These are phyloP conservation scores for Pipa parva DNA, from an alignment of 2,113 vertebrate species.

Conservation along the genomic window DNA sequence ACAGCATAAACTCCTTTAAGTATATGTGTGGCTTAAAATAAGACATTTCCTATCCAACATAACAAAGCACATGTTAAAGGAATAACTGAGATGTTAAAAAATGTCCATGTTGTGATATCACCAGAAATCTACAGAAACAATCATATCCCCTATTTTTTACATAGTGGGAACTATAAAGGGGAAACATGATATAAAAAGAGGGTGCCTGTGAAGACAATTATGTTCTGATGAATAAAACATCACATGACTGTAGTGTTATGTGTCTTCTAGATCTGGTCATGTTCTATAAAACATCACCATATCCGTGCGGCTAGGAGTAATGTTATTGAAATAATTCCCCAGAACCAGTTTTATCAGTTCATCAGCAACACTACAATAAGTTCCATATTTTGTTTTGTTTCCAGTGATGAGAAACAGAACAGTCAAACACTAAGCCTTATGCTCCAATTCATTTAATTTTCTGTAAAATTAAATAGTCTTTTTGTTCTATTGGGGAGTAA, in stretches of 20 bases:
- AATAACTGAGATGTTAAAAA: conserved; percentile 21
- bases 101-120: not conserved
- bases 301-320: not conserved
- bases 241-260: not conserved
- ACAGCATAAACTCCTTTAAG: too few species aligned
- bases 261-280: not conserved
- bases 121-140: conserved; percentile 22
- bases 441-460: conserved; percentile 25
- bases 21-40: not conserved
- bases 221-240: conserved; percentile 15
- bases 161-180: conserved; percentile 9
- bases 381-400: conserved; percentile 47
- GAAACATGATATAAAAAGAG: conserved; percentile 30
- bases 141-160: conserved; percentile 10
- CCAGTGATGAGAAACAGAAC: conserved; percentile 51
- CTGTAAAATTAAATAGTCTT: conserved; percentile 28
- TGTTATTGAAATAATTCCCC: not conserved
- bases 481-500: conserved; percentile 11
- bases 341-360: conserved; percentile 19
- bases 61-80: conserved; percentile 25
- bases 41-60: conserved; percentile 1
- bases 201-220: conserved; percentile 36
- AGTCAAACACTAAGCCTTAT: conserved; percentile 16
- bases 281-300: not conserved
- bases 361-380: conserved; percentile 24